phyloP scores from a whole-genome alignment of 1,140 invertebrate genomes.

The Alviniconcha marisindica region DNA sequence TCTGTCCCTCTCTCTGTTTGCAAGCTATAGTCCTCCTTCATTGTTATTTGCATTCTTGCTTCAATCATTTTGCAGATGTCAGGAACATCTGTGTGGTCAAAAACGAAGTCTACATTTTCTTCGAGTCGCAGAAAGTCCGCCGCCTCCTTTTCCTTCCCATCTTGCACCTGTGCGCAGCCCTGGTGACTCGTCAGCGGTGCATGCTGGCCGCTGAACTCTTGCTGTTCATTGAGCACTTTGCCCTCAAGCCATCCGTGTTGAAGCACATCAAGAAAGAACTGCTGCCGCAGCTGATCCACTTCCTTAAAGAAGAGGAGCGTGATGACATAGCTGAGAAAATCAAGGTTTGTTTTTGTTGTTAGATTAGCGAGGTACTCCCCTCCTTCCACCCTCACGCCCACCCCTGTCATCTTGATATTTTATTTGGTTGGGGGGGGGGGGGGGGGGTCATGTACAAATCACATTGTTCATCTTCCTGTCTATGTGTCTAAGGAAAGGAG shows the following conservation, averaged over 20 bases:
- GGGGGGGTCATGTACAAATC: too few relatives aligned
- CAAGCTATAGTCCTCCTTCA: too few relatives aligned
- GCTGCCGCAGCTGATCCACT: constrained; percentile 8
- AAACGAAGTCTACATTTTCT: constrained; percentile 56
- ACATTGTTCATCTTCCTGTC: too few relatives aligned
- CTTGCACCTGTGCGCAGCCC: constrained; percentile 44
- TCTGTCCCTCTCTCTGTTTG: not conserved
- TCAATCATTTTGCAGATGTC: constrained; percentile 42
- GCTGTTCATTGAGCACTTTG: constrained; percentile 40
- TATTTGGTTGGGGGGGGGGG: not conserved
- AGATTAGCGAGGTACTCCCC: too few relatives aligned
- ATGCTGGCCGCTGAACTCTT: constrained; percentile 30
- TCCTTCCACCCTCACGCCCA: not conserved
- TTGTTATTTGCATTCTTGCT: too few relatives aligned
- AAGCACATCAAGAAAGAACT: constrained; percentile 46
- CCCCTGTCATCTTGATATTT: too few relatives aligned
- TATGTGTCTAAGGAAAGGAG: too few relatives aligned
- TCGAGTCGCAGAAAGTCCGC: constrained; percentile 30
- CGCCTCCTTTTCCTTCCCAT: constrained; percentile 50
- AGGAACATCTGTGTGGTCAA: constrained; percentile 41
- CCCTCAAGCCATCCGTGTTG: constrained; percentile 28
- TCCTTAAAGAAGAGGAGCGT: constrained; percentile 28
- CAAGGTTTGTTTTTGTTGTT: constrained; percentile 12
- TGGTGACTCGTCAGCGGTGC: constrained; percentile 27
- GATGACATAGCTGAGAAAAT: constrained; percentile 32